Evolutionary conservation across 2,888 invertebrate genomes (phyloP).

Genomic region (Scaptomyza polygonia): DNA sequence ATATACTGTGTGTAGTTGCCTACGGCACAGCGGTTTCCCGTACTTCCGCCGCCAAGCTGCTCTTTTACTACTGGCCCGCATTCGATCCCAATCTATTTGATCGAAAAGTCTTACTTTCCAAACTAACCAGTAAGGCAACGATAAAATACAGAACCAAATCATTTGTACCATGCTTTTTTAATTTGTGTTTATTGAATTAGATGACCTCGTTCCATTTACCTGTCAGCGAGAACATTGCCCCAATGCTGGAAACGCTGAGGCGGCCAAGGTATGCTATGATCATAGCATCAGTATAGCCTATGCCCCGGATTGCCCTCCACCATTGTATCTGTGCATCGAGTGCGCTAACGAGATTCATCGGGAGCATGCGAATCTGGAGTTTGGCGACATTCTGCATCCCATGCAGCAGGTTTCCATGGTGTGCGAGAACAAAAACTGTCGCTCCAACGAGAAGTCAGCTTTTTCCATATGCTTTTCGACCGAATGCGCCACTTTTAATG

Average conservation of each 20-base stretch:
- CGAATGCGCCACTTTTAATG: slow-evolving; percentile 98
- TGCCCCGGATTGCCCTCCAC: slow-evolving; percentile 95
- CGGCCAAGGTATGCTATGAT: slow-evolving; percentile 97
- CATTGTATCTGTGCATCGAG: slow-evolving; percentile 97
- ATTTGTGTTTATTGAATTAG: slow-evolving; percentile 81
- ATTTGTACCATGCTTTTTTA: not conserved
- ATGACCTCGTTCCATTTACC: slow-evolving; percentile 91
- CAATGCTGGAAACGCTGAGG: slow-evolving; percentile 93
- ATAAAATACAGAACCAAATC: not conserved
- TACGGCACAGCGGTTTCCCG: slow-evolving; percentile 97
- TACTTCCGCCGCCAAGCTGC: slow-evolving; percentile 97
- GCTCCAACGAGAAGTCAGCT: slow-evolving; percentile 95
- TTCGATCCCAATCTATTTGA: slow-evolving; percentile 97
- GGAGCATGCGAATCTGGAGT: slow-evolving; percentile 93
- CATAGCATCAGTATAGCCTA: slow-evolving; percentile 95
- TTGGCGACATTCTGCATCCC: slow-evolving; percentile 94
- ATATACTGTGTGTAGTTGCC: slow-evolving; percentile 97
- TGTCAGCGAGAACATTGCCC: slow-evolving; percentile 97
- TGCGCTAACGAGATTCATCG: slow-evolving; percentile 97
- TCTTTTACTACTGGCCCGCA: slow-evolving; percentile 99
- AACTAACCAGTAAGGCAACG: slow-evolving; percentile 90
- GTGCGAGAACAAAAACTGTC: slow-evolving; percentile 99
- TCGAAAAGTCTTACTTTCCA: slow-evolving; percentile 93
- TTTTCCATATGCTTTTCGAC: slow-evolving; percentile 98
- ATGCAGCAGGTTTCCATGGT: slow-evolving; percentile 97